Evolutionary conservation across 2,797 vertebrate species (phyloP), one percentile per base, ranked within the genome.

Genomic region (Chiloscyllium punctatum): DNA sequence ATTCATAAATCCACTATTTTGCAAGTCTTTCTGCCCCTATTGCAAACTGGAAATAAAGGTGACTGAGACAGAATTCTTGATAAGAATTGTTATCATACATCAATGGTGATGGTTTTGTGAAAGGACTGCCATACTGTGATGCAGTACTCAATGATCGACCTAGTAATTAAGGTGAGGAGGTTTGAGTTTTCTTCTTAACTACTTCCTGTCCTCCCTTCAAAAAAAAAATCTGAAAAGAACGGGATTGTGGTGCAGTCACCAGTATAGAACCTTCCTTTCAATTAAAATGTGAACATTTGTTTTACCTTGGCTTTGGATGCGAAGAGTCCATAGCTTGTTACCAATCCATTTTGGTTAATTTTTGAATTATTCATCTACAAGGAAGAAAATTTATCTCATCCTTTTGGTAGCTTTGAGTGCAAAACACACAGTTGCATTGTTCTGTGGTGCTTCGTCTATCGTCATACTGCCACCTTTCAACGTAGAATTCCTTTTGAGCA

Each of bases 1-100:
- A 94, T 74, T 94, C 69, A 94, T 74, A 94, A 77, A 95, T 77
- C 71, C 94, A 95, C 94, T 71, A 95, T 95, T 95, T 77, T 95
- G 94, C 94, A 77, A 95, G 94, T 77, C 94, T 77, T 95, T 95
- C 71, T 71, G 77, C 51, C 94, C 71, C 51, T 94, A 57, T 95
- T 48, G 94, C 94, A 77, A 77, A 57, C 94, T 95, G 94, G 48
- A 95, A 95, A 95, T 95, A 77, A 77, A 77, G 71, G 94, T 72
- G 94, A 72, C 94, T 30, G 94, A 95, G 77, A 95, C 71, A 95
- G 94, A 95, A 95, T 95, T 71, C 94, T 95, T 30, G 71, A 71
- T 95, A 71, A 95, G 71, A 95, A 95, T 74, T 77, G 94, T 95
- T 95, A 95, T 71, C 94, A 95, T 77, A n/a, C 71, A 33, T 95